Evolutionary conservation across 2,113 vertebrate genomes (phyloP).

Genomic region (Lates calcarifer): DNA sequence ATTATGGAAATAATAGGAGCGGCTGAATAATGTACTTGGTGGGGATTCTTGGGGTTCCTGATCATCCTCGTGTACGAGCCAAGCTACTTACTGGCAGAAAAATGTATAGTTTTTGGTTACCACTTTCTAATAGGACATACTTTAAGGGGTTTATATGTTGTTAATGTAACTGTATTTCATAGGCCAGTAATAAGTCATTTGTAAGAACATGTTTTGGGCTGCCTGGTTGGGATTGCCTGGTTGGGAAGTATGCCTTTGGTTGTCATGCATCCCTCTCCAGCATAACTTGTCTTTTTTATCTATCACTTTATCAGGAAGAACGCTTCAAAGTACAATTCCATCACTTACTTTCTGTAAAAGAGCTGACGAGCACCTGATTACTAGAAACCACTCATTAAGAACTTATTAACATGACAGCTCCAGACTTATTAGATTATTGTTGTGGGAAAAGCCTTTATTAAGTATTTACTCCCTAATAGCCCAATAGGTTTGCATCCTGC

Average conservation of each 20-base stretch:
- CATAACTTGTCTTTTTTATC: background rate
- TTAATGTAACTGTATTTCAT: constrained; percentile 12
- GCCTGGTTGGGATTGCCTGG: background rate
- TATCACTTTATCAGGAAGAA: background rate
- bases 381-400: background rate
- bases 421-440: background rate
- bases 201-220: background rate
- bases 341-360: background rate
- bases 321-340: background rate
- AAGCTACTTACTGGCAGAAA: constrained; percentile 29
- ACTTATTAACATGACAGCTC: background rate
- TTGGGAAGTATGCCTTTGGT: background rate
- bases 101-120: background rate
- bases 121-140: background rate
- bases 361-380: background rate
- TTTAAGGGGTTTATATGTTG: constrained; percentile 37
- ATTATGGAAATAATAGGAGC: constrained; percentile 84
- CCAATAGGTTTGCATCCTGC: background rate
- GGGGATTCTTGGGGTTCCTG: constrained; percentile 60
- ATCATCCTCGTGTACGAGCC: constrained; percentile 52
- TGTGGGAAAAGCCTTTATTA: background rate
- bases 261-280: background rate
- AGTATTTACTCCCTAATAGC: constrained; percentile 4
- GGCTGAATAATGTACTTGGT: constrained; percentile 79
- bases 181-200: constrained; percentile 17